These are phyloP conservation scores for Greenwoodochromis staneri DNA, from an alignment of 2,113 vertebrate genomes.

Conservation along the genomic window DNA sequence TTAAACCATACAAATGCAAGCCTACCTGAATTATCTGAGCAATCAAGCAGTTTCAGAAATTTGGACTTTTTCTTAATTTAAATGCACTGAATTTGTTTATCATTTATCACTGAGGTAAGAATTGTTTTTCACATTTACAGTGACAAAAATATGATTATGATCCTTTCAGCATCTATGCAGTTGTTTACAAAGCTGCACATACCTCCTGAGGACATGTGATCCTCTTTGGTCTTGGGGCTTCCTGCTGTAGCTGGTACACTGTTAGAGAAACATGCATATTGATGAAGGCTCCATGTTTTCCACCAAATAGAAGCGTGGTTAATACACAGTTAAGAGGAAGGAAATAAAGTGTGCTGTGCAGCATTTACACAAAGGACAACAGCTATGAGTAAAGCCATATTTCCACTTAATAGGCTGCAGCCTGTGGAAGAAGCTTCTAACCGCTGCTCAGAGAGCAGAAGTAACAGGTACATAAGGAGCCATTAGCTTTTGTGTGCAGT, in stretches of 20 bases:
- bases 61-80: background rate
- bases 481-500: background rate
- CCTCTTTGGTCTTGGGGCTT: conserved; percentile 93
- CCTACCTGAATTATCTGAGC: background rate
- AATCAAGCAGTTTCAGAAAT: background rate
- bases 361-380: background rate
- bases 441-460: background rate
- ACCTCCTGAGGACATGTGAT: conserved; percentile 93
- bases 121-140: background rate
- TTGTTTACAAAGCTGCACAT: conserved; percentile 45
- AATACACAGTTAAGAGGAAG: background rate
- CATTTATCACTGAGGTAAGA: background rate
- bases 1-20: background rate
- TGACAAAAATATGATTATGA: background rate
- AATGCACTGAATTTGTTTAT: background rate
- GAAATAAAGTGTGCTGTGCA: background rate
- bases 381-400: background rate
- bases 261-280: conserved; percentile 59
- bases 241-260: conserved; percentile 98
- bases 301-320: background rate
- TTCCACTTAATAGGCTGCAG: background rate
- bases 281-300: background rate
- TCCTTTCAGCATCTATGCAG: background rate
- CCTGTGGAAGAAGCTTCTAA: background rate
- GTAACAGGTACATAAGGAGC: background rate